A percentile compares a stretch with the other conserved stretches of the same genome.
phyloP scores from a whole-genome alignment of 2,113 vertebrate species.

The Pyxicephalus adspersus region DNA sequence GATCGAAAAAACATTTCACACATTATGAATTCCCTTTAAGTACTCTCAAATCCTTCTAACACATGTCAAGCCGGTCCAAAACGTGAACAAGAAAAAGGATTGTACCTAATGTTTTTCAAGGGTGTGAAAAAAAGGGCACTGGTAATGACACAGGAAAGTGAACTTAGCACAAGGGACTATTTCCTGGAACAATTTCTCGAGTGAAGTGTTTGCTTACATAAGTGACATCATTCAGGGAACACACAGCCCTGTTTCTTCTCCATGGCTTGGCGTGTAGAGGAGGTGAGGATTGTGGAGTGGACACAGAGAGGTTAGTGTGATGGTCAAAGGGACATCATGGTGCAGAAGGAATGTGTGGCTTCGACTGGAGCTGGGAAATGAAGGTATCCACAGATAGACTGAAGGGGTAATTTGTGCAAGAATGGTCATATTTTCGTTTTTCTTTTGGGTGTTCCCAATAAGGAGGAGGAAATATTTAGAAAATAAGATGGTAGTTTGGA shows the following conservation, averaged over 20 bases:
- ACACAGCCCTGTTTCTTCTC: constrained; percentile 42
- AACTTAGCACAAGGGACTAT: background rate
- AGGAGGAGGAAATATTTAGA: too few species aligned
- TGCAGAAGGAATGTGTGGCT: background rate
- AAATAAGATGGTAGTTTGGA: too few species aligned
- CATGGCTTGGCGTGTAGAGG: background rate
- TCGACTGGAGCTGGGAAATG: background rate
- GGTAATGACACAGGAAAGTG: constrained; percentile 6
- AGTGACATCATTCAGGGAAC: constrained; percentile 35
- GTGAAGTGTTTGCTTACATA: constrained; percentile 43
- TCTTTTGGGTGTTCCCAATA: too few species aligned
- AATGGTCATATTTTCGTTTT: too few species aligned
- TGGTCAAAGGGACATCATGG: background rate
- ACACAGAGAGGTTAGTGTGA: background rate
- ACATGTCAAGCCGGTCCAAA: too few species aligned
- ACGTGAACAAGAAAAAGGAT: too few species aligned
- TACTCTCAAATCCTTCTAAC: too few species aligned
- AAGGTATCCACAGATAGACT: too few species aligned
- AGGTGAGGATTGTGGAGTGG: background rate
- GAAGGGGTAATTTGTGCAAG: too few species aligned
- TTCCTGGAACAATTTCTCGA: constrained; percentile 38
- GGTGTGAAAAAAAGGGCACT: background rate
- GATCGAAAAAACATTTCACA: too few species aligned
- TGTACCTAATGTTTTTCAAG: too few species aligned
- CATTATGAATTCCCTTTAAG: too few species aligned